Conservation (phyloP, 2,797 vertebrate genomes). For the Coendou prehensilis region DNA sequence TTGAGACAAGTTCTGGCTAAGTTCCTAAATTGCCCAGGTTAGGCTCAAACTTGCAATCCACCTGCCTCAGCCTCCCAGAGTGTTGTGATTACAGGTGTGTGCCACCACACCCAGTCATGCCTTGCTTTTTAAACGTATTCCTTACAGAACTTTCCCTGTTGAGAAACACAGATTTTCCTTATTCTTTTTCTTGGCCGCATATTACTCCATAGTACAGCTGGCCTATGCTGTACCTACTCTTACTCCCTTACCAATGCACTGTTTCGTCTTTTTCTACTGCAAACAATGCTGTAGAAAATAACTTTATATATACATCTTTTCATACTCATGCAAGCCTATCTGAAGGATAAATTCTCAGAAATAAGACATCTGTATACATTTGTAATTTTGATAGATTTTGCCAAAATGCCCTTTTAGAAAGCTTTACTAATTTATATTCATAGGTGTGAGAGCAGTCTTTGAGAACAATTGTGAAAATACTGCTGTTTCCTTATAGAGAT, state of each 20-base stretch:
- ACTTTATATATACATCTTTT: neutral
- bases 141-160: slow-evolving; percentile 12
- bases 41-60: neutral
- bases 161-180: neutral
- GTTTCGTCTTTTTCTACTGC: neutral
- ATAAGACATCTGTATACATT: neutral
- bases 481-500: neutral
- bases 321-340: neutral
- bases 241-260: neutral
- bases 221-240: neutral
- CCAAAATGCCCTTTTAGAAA: slow-evolving; percentile 52
- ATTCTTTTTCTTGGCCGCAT: neutral
- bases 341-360: slow-evolving; percentile 46
- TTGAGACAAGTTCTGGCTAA: neutral
- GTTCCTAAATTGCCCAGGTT: neutral
- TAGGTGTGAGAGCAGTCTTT: neutral
- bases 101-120: neutral
- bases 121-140: neutral
- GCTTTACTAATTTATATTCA: slow-evolving; percentile 18
- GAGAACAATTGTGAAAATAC: neutral
- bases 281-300: neutral
- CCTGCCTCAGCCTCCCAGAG: neutral
- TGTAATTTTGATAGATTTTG: slow-evolving; percentile 56
- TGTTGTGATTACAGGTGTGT: neutral
- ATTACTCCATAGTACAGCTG: neutral